These are phyloP conservation scores for Climacteris rufus DNA, from an alignment of 2,113 vertebrate genomes.

Conservation along the genomic window DNA sequence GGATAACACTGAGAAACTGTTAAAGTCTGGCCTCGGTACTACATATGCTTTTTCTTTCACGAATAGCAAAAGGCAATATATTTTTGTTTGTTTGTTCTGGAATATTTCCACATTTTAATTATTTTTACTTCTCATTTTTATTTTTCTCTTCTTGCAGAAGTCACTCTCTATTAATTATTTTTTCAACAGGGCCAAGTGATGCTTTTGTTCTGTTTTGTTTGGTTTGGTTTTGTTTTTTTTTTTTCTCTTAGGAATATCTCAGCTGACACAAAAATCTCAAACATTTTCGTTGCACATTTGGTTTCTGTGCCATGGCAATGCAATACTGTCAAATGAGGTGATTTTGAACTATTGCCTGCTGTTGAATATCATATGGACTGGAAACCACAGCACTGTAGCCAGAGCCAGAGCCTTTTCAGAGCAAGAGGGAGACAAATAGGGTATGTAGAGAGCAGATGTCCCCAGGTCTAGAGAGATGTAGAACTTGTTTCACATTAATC, in stretches of 20 bases:
- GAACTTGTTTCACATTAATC: constrained; percentile 15
- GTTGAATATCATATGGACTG: neutral
- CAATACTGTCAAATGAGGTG: neutral
- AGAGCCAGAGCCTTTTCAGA: neutral
- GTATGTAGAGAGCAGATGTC: neutral
- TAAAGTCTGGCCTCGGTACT: neutral
- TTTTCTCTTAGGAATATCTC: neutral
- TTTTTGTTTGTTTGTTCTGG: neutral
- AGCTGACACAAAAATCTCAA: neutral
- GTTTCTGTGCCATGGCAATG: neutral
- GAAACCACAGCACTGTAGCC: neutral
- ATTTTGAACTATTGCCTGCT: neutral
- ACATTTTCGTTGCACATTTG: neutral
- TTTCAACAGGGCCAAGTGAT: neutral
- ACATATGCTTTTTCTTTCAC: neutral
- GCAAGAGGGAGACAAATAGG: neutral
- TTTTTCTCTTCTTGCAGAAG: neutral
- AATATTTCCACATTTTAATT: neutral
- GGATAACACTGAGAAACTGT: neutral
- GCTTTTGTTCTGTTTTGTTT: neutral
- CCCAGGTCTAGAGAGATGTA: neutral
- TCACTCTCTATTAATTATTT: neutral
- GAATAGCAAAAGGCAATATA: neutral
- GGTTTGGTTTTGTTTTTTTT: neutral
- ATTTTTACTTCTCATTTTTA: neutral